Evolutionary conservation across 2,797 vertebrate genomes (phyloP).

Genomic region (Diglossa cyanea): DNA sequence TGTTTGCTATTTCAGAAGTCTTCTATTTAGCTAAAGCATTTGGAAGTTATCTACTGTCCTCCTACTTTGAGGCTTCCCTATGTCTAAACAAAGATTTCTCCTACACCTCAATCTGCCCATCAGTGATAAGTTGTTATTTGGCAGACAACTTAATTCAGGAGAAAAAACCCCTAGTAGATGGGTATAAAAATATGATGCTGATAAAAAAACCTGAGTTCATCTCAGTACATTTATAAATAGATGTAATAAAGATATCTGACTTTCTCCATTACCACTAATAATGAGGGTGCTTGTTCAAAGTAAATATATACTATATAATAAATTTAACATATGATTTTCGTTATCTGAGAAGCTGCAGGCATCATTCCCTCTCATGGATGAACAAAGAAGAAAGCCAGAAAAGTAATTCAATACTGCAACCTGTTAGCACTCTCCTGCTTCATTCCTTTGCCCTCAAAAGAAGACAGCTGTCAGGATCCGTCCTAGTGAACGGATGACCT

Average conservation of each 20-base stretch:
- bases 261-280: neutral
- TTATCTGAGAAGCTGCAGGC: neutral
- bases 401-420: neutral
- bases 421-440: neutral
- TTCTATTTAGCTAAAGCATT: neutral
- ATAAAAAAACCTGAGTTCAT: neutral
- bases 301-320: neutral
- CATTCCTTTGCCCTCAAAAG: neutral
- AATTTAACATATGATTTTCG: neutral
- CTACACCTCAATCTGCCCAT: neutral
- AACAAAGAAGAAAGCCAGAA: neutral
- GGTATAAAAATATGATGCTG: neutral
- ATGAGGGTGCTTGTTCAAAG: neutral
- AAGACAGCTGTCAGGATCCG: neutral
- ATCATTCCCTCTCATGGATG: neutral
- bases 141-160: neutral
- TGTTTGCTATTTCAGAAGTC: neutral
- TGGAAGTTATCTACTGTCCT: neutral
- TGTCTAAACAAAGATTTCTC: slow-evolving; percentile 5
- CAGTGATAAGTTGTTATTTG: neutral
- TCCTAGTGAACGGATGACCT: too few relatives aligned
- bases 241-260: neutral
- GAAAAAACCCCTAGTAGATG: neutral
- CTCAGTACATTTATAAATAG: neutral
- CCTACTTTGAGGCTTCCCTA: neutral